Evolutionary conservation across 2,113 vertebrate genomes (phyloP).

Genomic region (Bombycilla garrulus): DNA sequence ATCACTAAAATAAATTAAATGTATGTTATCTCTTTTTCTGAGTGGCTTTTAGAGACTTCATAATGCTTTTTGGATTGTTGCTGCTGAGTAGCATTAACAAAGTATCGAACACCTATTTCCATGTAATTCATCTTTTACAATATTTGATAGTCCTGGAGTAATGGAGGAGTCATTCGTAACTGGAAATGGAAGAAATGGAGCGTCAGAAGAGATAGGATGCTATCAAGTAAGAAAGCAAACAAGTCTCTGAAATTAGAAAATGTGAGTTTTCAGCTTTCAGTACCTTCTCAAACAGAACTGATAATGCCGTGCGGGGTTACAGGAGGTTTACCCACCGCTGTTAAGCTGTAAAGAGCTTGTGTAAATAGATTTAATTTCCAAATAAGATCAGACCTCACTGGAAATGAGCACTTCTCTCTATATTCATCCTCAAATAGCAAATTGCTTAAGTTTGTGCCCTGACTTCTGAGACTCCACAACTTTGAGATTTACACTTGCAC

Average conservation of each 20-base stretch:
- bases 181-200: slow-evolving; percentile 1
- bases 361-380: not conserved
- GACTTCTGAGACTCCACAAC: not conserved
- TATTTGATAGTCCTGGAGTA: not conserved
- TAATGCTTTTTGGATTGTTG: slow-evolving; percentile 19
- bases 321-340: not conserved
- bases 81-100: not conserved
- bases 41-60: slow-evolving; percentile 25
- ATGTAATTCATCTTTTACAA: not conserved
- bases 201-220: not conserved
- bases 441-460: not conserved
- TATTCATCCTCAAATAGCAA: not conserved
- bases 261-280: not conserved
- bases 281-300: not conserved
- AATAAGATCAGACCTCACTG: not conserved
- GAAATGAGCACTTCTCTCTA: not conserved
- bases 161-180: not conserved
- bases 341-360: not conserved
- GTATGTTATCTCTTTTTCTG: slow-evolving; percentile 19
- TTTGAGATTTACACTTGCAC: not conserved
- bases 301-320: not conserved
- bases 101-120: not conserved
- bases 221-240: slow-evolving; percentile 13
- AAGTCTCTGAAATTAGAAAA: not conserved
- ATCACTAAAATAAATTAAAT: slow-evolving; percentile 52